Evolutionary conservation across 92 coral and sea anemone genomes (phyloP), one percentile per base, ranked within the genome.

Genomic region (Diadumene lineata): DNA sequence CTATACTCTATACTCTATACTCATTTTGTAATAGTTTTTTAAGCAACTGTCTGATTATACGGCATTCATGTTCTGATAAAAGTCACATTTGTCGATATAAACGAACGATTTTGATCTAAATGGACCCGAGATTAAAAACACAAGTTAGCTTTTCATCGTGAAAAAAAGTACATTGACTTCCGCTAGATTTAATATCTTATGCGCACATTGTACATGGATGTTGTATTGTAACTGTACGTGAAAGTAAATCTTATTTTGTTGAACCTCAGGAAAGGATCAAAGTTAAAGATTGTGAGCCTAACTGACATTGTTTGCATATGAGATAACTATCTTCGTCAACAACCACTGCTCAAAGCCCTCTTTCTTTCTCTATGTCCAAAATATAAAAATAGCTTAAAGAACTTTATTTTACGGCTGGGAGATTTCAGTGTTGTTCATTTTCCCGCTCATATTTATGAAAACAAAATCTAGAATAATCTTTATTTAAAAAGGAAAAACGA

Each of bases 61-160:
- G 58, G 29, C 27, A 29, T 31, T 28, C 18, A 29, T n/a, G 56
- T 70, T 23, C 53, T 56, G 77, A 72, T 72, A 72, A 72, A 29
- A 30, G 46, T 56, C 66, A 56, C 66, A 44, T 72, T 72, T 72
- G 62, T 21, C 18, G 66, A 72, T 56, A 55, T 72, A 29, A 56
- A 38, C n/a, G 43, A 66, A 46, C 57, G 77, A 72, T 72, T 56
- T 56, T 8, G 23, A 72, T 72, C 77, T 72, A 72, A 72, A 72
- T 72, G 77, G 77, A 72, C 66, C 56, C 27, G 26, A 53, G 75
- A 70, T 70, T 70, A 70, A 56, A 62, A 18, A 0, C 66, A 48
- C 62, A 56, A 56, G 66, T 72, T 32, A 56, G 56, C 50, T 56
- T 43, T 56, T 32, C 22, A 19, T 72, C 31, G 31, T 13, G 43